Conservation (phyloP, 2,113 vertebrate species). For the Damaliscus lunatus region DNA sequence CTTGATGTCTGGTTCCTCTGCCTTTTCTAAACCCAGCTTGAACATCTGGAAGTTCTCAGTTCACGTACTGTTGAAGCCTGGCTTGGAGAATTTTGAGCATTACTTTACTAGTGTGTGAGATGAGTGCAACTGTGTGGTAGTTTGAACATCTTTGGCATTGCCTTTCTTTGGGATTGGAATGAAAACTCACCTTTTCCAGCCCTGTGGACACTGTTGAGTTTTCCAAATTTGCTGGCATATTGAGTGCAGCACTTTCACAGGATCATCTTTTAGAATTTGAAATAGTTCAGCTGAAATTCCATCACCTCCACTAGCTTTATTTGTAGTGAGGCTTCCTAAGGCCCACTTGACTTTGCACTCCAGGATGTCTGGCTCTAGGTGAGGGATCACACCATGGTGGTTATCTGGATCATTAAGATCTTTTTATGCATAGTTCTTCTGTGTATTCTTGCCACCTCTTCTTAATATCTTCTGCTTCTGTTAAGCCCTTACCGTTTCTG, state of each 20-base stretch:
- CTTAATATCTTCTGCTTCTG: neutral
- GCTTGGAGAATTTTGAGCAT: neutral
- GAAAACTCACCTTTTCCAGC: neutral
- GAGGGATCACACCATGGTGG: neutral
- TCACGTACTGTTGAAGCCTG: neutral
- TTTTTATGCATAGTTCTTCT: neutral
- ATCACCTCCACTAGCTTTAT: neutral
- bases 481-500: neutral
- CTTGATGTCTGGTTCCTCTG: neutral
- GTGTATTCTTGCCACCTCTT: neutral
- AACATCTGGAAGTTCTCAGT: neutral
- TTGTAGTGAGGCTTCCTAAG: neutral
- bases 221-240: neutral
- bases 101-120: neutral
- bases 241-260: neutral
- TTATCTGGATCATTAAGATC: neutral
- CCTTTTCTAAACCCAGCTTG: neutral
- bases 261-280: neutral
- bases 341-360: neutral
- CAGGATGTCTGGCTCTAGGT: neutral
- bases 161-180: neutral
- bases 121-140: neutral
- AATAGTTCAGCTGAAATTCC: neutral
- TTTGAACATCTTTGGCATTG: neutral
- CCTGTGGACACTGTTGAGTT: neutral